A percentile compares a stretch with the other conserved stretches of the same genome.
phyloP scores from a whole-genome alignment of 2,797 vertebrate species.

The Somateria mollissima region DNA sequence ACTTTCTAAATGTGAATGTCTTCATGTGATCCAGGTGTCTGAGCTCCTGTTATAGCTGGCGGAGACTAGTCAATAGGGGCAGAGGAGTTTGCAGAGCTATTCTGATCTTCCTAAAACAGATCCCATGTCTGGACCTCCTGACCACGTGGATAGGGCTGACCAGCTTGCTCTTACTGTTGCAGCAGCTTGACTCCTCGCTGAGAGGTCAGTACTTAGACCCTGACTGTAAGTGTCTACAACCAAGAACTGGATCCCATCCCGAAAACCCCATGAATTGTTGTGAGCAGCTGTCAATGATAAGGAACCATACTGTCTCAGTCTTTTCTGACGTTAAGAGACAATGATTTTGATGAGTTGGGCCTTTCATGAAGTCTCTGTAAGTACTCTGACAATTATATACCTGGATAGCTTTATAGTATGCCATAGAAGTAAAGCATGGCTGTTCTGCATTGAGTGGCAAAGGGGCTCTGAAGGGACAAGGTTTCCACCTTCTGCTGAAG shows the following conservation, averaged over 20 bases:
- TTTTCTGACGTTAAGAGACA: background rate
- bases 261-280: background rate
- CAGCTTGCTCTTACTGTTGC: background rate
- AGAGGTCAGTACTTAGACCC: background rate
- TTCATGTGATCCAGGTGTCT: constrained; percentile 15
- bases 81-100: background rate
- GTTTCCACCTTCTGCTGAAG: background rate
- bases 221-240: background rate
- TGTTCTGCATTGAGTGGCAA: background rate
- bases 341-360: background rate
- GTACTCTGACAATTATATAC: background rate
- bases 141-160: background rate
- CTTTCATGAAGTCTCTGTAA: background rate
- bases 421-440: background rate
- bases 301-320: background rate
- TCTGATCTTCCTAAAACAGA: background rate
- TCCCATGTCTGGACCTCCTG: background rate
- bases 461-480: background rate
- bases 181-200: background rate
- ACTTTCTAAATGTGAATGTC: constrained; percentile 35
- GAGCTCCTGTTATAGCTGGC: constrained; percentile 8
- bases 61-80: background rate
- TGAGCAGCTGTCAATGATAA: background rate
- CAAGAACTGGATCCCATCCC: background rate
- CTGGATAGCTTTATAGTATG: background rate